phyloP scores from a whole-genome alignment of 2,113 vertebrate genomes.

The Microtus pennsylvanicus region DNA sequence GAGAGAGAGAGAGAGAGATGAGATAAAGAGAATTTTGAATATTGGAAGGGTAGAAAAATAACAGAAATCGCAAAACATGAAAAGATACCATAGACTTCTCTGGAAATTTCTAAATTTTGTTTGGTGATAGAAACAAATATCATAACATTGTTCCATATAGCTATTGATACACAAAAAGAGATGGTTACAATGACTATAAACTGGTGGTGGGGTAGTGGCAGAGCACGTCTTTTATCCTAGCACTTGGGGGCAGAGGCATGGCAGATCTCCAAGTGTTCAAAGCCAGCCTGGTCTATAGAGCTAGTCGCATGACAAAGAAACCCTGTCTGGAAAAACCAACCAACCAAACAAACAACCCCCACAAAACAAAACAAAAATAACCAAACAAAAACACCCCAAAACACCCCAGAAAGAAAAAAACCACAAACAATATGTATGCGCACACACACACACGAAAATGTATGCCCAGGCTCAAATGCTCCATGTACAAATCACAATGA shows the following conservation, averaged over 20 bases:
- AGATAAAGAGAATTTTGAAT: not conserved
- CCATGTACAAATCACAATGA: too few species aligned
- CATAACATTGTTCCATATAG: not conserved
- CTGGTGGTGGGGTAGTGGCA: not conserved
- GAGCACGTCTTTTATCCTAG: not conserved
- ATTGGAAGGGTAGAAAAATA: not conserved
- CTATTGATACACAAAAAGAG: not conserved
- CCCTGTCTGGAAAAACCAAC: not conserved
- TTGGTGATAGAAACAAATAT: not conserved
- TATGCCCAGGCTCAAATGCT: too few species aligned
- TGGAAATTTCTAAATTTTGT: not conserved
- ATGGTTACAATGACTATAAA: slow-evolving; percentile 6
- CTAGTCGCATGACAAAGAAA: not conserved
- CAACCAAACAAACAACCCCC: not conserved
- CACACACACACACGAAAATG: too few species aligned
- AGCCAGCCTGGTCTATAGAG: not conserved
- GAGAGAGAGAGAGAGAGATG: too few species aligned
- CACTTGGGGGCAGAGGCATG: not conserved
- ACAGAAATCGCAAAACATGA: not conserved
- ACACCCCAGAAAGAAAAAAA: not conserved
- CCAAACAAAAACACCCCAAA: not conserved
- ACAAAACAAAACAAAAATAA: not conserved
- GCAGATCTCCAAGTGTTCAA: not conserved
- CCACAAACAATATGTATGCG: too few species aligned
- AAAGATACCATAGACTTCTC: not conserved